phyloP scores from a whole-genome alignment of 2,113 vertebrate genomes.

The Sceloporus tristichus region DNA sequence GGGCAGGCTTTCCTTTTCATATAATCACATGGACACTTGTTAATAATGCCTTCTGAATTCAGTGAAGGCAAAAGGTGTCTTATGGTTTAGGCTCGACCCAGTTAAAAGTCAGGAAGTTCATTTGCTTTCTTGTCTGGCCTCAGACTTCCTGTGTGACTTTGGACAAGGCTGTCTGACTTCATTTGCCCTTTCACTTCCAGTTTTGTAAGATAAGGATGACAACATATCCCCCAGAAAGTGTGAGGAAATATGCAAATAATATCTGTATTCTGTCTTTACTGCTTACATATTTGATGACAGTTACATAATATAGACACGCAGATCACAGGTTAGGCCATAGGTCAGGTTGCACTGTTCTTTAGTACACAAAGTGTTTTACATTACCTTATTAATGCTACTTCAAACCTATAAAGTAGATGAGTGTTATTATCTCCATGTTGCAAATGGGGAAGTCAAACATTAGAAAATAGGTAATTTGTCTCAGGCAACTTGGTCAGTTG shows the following conservation, averaged over 20 bases:
- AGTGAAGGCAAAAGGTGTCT: conserved; percentile 12
- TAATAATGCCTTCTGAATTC: conserved; percentile 32
- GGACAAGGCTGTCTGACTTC: fast-evolving
- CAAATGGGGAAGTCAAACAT: background rate
- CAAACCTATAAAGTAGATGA: background rate
- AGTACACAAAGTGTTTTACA: background rate
- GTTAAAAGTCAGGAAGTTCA: conserved; percentile 23
- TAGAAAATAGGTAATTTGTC: background rate
- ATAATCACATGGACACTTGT: background rate
- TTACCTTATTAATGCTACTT: background rate
- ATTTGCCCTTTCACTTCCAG: conserved; percentile 41
- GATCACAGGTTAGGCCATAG: conserved; percentile 1
- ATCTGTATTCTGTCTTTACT: background rate
- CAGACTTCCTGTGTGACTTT: conserved; percentile 29
- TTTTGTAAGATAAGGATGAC: conserved; percentile 16
- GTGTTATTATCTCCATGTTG: background rate
- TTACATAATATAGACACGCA: background rate
- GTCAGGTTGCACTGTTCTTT: background rate
- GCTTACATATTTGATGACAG: background rate
- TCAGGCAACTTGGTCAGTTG: background rate
- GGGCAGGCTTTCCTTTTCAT: background rate
- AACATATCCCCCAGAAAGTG: conserved; percentile 25
- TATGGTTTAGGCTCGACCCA: conserved; percentile 2
- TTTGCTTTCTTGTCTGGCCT: conserved; percentile 29
- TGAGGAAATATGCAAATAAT: background rate